Base-by-base conservation (phyloP, 2,888 invertebrate genomes). In the Gnatocerus cornutus region DNA sequence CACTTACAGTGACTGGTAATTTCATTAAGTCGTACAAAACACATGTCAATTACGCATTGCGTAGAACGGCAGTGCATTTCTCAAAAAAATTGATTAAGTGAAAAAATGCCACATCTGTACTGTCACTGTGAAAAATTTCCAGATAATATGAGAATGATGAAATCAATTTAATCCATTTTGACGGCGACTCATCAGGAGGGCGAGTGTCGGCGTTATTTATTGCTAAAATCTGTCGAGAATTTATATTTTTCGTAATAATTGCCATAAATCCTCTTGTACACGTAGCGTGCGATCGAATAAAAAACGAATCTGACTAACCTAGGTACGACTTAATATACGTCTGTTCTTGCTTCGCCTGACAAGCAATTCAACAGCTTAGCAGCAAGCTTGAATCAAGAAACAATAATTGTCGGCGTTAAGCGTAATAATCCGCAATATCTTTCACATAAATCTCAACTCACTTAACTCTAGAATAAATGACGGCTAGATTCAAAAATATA, bases 1-100 rank as follows among this genome's bases (percentile, higher is more conserved):
- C 73, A 69, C 75, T 72, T 73, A 73, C 74, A 71, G 73, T 69
- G 68, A 68, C 67, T 73, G 71, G 68, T 74, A 73, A 72, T 69
- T 65, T 71, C 72, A 72, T 73, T 71, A 64, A 69, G 50, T 69
- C 55, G 39, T 58, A 67, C 48, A 46, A 64, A 63, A 55, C 68
- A 69, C 45, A 64, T 64, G 68, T 69, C 63, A 69, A 63, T 69
- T 58, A 56, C 39, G 56, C 62, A 39, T 39, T 56, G 27, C n/a
- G 43, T 55, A 21, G 21, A 21, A 21, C 21, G 21, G 21, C 21
- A 21, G 21, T 56, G 33, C 33, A 33, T 33, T 9, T 7, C 33
- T 9, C 7, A n/a, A 33, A 33, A 33, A 33, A 33, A 33, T 7
- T 33, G 33, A 33, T 4, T 33, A 33, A 33, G 1, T 27, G 9